Conservation (phyloP, 2,797 vertebrate genomes). For the Anabacerthia variegaticeps region DNA sequence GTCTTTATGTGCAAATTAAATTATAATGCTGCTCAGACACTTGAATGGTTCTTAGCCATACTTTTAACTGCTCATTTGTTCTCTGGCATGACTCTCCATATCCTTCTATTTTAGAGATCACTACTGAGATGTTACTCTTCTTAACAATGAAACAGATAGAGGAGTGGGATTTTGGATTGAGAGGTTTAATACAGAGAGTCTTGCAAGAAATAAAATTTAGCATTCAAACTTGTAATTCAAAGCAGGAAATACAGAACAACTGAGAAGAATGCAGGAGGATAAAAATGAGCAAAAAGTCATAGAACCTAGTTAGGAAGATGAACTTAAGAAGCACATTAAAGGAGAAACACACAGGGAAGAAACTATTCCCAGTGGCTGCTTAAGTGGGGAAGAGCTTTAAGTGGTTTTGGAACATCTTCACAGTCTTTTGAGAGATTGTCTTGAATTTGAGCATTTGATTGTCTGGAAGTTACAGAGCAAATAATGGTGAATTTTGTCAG, state of each 20-base stretch:
- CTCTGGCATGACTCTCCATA: background rate
- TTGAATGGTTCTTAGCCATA: background rate
- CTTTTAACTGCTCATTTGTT: background rate
- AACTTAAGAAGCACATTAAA: background rate
- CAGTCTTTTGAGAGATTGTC: background rate
- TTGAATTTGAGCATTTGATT: background rate
- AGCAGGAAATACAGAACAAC: background rate
- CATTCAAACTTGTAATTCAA: background rate
- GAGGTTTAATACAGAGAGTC: background rate
- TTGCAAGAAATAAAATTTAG: background rate
- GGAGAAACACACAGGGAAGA: background rate
- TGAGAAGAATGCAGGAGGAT: background rate
- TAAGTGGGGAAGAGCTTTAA: background rate
- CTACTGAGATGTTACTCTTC: background rate
- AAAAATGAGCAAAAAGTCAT: background rate
- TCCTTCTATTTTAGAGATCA: background rate
- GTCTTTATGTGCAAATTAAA: background rate
- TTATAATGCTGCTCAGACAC: background rate
- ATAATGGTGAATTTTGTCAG: background rate
- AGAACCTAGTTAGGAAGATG: background rate
- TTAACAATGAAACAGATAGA: background rate
- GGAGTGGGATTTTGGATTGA: background rate
- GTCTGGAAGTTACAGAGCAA: background rate
- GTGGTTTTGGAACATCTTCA: constrained; percentile 3
- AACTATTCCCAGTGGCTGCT: background rate